phyloP scores from a whole-genome alignment of 2,888 invertebrate genomes.

The Melipona beecheii region DNA sequence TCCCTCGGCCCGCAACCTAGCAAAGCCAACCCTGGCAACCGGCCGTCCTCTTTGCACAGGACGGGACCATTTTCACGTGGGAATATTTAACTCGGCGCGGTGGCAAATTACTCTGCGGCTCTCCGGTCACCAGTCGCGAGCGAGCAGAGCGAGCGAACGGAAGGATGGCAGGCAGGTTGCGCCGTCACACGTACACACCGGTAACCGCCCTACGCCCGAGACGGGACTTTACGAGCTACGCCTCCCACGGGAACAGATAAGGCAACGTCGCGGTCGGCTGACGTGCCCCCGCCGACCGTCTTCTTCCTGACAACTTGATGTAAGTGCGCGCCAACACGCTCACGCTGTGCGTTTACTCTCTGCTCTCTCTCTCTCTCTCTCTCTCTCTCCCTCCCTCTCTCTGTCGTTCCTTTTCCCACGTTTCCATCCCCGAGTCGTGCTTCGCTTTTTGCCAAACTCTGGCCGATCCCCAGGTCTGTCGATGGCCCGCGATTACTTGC shows the following conservation, averaged over 20 bases:
- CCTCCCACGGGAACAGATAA: conserved; percentile 70
- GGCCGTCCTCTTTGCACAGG: conserved; percentile 27
- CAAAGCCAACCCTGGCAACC: neutral
- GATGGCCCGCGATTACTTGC: too few relatives aligned
- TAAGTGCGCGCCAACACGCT: conserved; percentile 17
- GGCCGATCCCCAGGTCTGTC: too few relatives aligned
- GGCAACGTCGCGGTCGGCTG: conserved; percentile 47
- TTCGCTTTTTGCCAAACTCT: too few relatives aligned
- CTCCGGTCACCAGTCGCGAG: conserved; percentile 55
- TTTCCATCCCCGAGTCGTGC: neutral
- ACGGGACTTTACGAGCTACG: conserved; percentile 68
- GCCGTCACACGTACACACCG: neutral
- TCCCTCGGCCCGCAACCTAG: neutral
- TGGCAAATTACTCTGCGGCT: conserved; percentile 70
- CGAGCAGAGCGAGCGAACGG: conserved; percentile 1
- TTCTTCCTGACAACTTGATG: conserved; percentile 23
- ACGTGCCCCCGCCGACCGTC: conserved; percentile 36
- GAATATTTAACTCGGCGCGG: conserved; percentile 77
- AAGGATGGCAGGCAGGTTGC: conserved; percentile 9
- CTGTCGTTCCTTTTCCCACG: neutral
- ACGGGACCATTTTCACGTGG: conserved; percentile 75
- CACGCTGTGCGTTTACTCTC: neutral
- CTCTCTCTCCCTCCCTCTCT: neutral
- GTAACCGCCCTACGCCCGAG: conserved; percentile 42
- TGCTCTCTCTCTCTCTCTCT: too few relatives aligned